Conservation (phyloP, 2,797 vertebrate genomes). For the Coregonus sp. region DNA sequence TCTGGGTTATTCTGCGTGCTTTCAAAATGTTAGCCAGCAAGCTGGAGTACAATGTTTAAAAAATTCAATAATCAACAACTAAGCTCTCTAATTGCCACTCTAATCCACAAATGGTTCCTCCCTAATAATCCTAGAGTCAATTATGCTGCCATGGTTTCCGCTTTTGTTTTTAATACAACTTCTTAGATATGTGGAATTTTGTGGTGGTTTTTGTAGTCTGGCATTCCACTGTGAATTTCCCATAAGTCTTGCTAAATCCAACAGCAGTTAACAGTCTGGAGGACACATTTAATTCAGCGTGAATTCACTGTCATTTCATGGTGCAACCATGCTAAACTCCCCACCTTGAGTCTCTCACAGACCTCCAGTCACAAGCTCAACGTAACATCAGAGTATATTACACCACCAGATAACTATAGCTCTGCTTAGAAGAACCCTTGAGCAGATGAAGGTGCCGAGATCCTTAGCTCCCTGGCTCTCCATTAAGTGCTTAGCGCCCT, state of each 20-base stretch:
- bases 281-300: neutral
- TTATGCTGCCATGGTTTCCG: conserved; percentile 5
- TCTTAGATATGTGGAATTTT: conserved; percentile 7
- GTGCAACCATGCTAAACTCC: neutral
- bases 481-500: conserved; percentile 23
- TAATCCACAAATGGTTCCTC: conserved; percentile 10
- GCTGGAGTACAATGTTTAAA: neutral
- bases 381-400: neutral
- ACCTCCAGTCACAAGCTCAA: conserved; percentile 7
- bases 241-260: neutral
- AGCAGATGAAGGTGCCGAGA: neutral
- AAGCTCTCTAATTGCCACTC: neutral
- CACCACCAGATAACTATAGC: neutral
- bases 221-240: neutral
- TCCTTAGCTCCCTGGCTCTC: neutral
- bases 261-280: neutral
- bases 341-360: neutral
- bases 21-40: neutral
- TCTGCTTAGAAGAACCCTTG: neutral
- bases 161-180: conserved; percentile 6
- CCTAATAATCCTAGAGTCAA: conserved; percentile 8
- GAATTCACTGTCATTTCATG: neutral
- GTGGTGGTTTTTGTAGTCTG: neutral
- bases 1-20: neutral
- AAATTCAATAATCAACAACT: conserved; percentile 1